Percentiles rank a stretch among this genome's conserved stretches.
These are phyloP conservation scores for Ictidomys tridecemlineatus DNA, from an alignment of 2,113 vertebrate genomes.

Conservation along the genomic window DNA sequence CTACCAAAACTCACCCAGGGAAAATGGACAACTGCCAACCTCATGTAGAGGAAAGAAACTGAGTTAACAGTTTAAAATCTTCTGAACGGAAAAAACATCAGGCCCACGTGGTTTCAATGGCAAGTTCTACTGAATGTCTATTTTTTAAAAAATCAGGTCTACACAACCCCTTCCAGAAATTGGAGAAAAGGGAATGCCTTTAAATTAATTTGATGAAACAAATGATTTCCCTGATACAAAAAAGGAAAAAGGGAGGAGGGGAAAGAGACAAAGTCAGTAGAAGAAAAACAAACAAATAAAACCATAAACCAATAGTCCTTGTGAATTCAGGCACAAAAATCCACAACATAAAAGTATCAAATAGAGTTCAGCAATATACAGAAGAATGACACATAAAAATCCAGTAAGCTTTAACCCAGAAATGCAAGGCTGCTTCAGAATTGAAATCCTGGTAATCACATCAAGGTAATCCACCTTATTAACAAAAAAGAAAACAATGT, in stretches of 20 bases:
- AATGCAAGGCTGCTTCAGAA: background rate
- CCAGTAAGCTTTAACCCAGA: background rate
- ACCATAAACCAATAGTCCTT: background rate
- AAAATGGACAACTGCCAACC: no score
- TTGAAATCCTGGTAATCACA: background rate
- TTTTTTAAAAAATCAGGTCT: background rate
- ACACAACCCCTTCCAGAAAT: background rate
- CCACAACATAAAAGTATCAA: background rate
- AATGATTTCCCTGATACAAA: background rate
- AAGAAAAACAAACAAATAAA: background rate
- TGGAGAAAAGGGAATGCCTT: no score
- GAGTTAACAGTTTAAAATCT: background rate
- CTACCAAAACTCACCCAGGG: background rate
- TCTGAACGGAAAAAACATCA: background rate
- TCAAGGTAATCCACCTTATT: background rate
- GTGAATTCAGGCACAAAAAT: background rate
- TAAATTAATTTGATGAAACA: background rate
- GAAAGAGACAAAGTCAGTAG: no score
- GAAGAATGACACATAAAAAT: background rate
- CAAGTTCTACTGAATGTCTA: background rate
- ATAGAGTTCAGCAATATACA: background rate
- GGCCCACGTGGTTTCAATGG: background rate
- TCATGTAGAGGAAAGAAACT: no score
- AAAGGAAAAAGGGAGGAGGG: no score
- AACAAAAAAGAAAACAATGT: background rate